phyloP scores from a whole-genome alignment of 2,888 invertebrate species.

The Eristalis pertinax region DNA sequence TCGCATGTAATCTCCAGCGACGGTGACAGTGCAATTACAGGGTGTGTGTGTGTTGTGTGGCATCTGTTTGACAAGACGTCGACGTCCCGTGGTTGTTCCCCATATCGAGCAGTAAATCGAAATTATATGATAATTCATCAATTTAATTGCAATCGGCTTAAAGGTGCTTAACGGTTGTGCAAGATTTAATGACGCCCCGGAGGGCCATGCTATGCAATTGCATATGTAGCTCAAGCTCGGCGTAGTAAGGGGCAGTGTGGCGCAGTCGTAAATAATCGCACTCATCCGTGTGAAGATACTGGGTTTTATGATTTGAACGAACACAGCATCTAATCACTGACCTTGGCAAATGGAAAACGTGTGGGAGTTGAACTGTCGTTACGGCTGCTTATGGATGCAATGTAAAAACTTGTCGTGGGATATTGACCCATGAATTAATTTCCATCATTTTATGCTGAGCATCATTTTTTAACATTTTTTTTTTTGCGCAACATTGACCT shows the following conservation, averaged over 20 bases:
- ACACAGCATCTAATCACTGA: not conserved
- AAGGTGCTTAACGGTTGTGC: slow-evolving; percentile 13
- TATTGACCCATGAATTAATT: slow-evolving; percentile 22
- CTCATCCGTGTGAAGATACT: not conserved
- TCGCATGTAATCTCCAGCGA: not conserved
- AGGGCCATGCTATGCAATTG: not conserved
- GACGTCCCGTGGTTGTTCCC: not conserved
- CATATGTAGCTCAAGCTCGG: not conserved
- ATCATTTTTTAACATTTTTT: not conserved
- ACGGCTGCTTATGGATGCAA: not conserved
- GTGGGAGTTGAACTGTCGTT: not conserved
- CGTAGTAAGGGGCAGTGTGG: not conserved
- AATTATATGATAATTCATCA: slow-evolving; percentile 12
- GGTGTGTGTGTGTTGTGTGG: too few relatives aligned
- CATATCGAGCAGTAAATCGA: not conserved
- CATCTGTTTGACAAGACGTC: not conserved
- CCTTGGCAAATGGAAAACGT: slow-evolving; percentile 1
- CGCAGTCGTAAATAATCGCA: not conserved
- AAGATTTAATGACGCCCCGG: not conserved
- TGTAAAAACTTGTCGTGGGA: not conserved
- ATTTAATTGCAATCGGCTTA: slow-evolving; percentile 19
- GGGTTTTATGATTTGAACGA: not conserved
- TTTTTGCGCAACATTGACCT: not conserved
- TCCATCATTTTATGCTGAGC: not conserved
- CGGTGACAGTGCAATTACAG: not conserved